These are phyloP conservation scores for Proteles cristata DNA, from an alignment of 2,113 vertebrate species.

Conservation along the genomic window DNA sequence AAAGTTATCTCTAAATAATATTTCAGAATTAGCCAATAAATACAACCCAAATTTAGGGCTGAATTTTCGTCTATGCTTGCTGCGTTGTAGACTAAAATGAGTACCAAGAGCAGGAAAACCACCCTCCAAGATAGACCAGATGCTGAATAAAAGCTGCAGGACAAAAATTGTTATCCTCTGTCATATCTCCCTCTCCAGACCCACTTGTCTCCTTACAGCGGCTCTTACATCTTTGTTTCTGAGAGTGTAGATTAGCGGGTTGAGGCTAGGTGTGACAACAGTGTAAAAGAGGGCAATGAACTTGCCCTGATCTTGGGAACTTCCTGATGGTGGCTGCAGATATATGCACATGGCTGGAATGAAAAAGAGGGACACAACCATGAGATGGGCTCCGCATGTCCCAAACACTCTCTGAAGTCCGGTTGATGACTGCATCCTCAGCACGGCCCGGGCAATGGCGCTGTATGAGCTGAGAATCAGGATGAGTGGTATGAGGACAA, in stretches of 20 bases:
- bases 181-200: not conserved
- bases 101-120: not conserved
- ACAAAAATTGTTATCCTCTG: not conserved
- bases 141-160: not conserved
- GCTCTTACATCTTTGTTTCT: slow-evolving; percentile 17
- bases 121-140: not conserved
- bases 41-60: not conserved
- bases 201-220: not conserved
- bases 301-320: no score
- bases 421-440: slow-evolving; percentile 48
- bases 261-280: no score
- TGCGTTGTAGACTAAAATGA: not conserved
- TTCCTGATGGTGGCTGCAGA: no score
- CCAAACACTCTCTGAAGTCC: not conserved
- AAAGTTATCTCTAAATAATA: not conserved
- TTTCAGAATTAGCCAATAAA: not conserved
- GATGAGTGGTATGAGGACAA: not conserved
- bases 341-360: no score
- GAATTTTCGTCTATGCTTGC: not conserved
- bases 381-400: no score
- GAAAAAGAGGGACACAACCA: no score
- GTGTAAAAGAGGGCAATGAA: no score
- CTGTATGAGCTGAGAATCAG: slow-evolving; percentile 54
- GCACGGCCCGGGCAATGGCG: slow-evolving; percentile 17
- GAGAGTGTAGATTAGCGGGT: not conserved